A percentile compares a stretch with the other conserved stretches of the same genome.
Evolutionary conservation across 2,888 invertebrate species (phyloP).

Genomic region (Panopea generosa): DNA sequence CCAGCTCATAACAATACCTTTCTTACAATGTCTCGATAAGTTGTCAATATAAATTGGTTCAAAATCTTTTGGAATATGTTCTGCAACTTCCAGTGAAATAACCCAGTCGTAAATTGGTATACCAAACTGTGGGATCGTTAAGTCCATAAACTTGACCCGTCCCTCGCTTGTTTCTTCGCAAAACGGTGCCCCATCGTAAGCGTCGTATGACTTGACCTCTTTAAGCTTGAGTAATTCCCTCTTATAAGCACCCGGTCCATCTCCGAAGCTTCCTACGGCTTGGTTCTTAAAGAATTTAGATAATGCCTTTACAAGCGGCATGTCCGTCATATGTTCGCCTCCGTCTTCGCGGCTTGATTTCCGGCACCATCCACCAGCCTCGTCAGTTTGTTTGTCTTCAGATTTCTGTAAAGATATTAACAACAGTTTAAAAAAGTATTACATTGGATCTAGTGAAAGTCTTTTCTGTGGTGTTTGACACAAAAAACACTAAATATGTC

Average conservation of each 20-base stretch:
- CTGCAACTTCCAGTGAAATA: conserved; percentile 68
- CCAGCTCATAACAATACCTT: conserved; percentile 69
- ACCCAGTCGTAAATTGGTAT: conserved; percentile 68
- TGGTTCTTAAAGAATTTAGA: conserved; percentile 42
- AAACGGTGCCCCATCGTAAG: conserved; percentile 70
- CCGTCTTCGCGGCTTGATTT: conserved; percentile 48
- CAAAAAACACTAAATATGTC: too few species aligned
- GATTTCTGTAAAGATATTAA: conserved; percentile 28
- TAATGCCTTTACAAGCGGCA: conserved; percentile 48
- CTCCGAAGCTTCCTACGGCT: conserved; percentile 68
- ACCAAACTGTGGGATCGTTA: conserved; percentile 69
- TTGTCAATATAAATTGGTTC: conserved; percentile 66
- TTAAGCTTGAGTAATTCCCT: conserved; percentile 48
- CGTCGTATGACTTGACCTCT: conserved; percentile 55
- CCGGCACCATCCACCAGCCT: conserved; percentile 62
- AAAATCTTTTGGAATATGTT: conserved; percentile 67
- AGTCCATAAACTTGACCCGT: conserved; percentile 63
- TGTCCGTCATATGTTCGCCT: conserved; percentile 59
- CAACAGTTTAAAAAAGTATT: not conserved
- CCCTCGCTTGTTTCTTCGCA: conserved; percentile 64
- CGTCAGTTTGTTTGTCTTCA: conserved; percentile 27
- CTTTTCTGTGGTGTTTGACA: too few species aligned
- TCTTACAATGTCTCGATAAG: conserved; percentile 58
- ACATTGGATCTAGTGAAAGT: too few species aligned
- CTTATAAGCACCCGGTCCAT: conserved; percentile 69